phyloP scores from a whole-genome alignment of 2,797 vertebrate species.

The Karalla daura region DNA sequence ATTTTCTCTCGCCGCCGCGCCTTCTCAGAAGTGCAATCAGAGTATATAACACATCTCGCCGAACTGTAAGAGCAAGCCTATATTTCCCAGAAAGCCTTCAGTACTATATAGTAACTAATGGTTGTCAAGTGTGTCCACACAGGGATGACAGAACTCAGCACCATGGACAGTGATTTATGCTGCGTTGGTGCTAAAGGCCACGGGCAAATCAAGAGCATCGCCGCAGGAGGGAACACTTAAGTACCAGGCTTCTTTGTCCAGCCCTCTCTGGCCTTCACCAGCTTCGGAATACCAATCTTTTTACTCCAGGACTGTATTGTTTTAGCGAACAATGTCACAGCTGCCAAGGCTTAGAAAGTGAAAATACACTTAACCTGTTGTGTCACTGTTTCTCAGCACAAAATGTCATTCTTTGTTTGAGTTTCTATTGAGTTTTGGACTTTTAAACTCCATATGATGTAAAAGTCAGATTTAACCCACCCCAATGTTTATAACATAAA shows the following conservation, averaged over 20 bases:
- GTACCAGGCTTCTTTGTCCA: conserved; percentile 26
- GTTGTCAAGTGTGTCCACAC: conserved; percentile 44
- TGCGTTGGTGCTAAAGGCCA: conserved; percentile 47
- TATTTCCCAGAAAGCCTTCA: conserved; percentile 25
- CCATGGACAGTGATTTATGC: conserved; percentile 46
- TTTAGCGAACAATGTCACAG: conserved; percentile 18
- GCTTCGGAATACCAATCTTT: conserved; percentile 49
- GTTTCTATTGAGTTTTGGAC: no score
- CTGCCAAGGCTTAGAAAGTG: not conserved
- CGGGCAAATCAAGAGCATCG: conserved; percentile 60
- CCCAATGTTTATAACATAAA: no score
- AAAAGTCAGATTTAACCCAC: no score
- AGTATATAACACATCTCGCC: conserved; percentile 17
- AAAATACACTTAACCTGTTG: not conserved
- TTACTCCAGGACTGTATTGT: conserved; percentile 20
- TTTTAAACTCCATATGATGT: no score
- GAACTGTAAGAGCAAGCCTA: conserved; percentile 17
- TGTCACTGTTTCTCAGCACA: not conserved
- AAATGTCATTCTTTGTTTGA: not conserved
- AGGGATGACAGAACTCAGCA: conserved; percentile 41
- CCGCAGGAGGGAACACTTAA: conserved; percentile 53
- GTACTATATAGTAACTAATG: conserved; percentile 32
- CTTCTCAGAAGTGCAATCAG: conserved; percentile 15
- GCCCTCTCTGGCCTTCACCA: conserved; percentile 19
- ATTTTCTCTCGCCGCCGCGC: no score